Conservation (phyloP, 92 coral and sea anemone species). For the Porites rus region DNA sequence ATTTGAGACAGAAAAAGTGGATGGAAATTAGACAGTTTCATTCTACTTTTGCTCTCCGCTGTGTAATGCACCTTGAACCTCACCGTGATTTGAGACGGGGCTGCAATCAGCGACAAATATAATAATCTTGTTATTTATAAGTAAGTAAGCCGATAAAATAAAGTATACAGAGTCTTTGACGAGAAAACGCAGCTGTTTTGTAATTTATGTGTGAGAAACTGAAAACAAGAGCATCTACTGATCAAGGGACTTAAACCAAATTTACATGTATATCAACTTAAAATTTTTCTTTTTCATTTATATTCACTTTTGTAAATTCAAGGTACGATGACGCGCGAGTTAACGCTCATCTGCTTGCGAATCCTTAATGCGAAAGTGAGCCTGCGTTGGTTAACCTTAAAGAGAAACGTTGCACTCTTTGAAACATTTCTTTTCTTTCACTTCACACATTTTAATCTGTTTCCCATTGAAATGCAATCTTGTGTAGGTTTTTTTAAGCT, state of each 20-base stretch:
- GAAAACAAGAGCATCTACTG: slow-evolving; percentile 10
- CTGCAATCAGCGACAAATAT: neutral
- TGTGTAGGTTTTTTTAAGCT: neutral
- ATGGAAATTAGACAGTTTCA: too few species aligned
- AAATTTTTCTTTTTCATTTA: neutral
- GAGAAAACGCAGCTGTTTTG: neutral
- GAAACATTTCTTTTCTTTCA: too few species aligned
- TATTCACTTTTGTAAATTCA: too few species aligned
- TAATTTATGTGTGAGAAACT: neutral
- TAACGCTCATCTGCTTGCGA: neutral
- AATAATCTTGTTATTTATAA: neutral
- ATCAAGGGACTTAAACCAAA: neutral
- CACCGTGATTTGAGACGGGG: neutral
- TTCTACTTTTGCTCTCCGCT: too few species aligned
- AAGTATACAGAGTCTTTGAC: slow-evolving; percentile 10
- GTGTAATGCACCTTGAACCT: too few species aligned
- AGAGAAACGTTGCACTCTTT: too few species aligned
- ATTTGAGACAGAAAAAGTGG: too few species aligned
- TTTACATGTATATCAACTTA: neutral
- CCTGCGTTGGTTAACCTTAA: too few species aligned
- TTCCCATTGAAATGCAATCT: neutral
- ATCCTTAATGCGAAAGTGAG: too few species aligned
- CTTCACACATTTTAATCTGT: neutral
- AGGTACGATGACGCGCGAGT: neutral
- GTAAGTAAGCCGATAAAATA: neutral